phyloP scores from a whole-genome alignment of 2,888 invertebrate species.

The Drosophila kuntzei region DNA sequence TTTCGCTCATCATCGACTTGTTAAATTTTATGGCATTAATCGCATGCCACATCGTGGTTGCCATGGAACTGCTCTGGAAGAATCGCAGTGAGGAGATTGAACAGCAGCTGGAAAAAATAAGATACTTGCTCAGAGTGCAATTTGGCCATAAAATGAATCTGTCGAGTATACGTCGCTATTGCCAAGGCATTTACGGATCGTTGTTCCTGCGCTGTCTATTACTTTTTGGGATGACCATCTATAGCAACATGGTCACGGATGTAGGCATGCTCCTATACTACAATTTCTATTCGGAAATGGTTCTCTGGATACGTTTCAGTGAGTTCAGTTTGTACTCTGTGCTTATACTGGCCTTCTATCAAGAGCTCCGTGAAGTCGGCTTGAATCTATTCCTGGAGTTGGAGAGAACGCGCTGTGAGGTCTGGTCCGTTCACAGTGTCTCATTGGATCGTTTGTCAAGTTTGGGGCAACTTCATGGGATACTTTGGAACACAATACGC shows the following conservation, averaged over 20 bases:
- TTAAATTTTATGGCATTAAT: conserved; percentile 47
- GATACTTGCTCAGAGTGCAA: conserved; percentile 36
- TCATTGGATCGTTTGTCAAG: conserved; percentile 38
- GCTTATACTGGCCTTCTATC: conserved; percentile 51
- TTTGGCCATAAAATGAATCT: conserved; percentile 44
- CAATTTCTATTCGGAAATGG: conserved; percentile 67
- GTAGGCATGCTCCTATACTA: conserved; percentile 20
- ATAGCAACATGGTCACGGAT: conserved; percentile 1
- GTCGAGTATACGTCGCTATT: conserved; percentile 34
- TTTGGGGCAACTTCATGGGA: conserved; percentile 67
- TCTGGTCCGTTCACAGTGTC: conserved; percentile 24
- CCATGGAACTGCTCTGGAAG: conserved; percentile 58
- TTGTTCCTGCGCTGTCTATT: not conserved
- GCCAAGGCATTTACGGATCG: conserved; percentile 31
- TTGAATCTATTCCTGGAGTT: conserved; percentile 36
- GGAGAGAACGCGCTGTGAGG: conserved; percentile 44
- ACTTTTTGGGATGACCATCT: conserved; percentile 6
- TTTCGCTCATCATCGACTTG: conserved; percentile 66
- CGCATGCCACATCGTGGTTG: conserved; percentile 34
- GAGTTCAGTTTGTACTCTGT: conserved; percentile 65
- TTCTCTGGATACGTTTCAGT: conserved; percentile 59
- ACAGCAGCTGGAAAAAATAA: conserved; percentile 44
- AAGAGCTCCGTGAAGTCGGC: conserved; percentile 48
- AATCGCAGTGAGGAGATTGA: conserved; percentile 47
- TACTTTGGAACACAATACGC: conserved; percentile 60